Base-by-base conservation (phyloP, 1,140 invertebrate species). In the Tenebrio molitor region DNA sequence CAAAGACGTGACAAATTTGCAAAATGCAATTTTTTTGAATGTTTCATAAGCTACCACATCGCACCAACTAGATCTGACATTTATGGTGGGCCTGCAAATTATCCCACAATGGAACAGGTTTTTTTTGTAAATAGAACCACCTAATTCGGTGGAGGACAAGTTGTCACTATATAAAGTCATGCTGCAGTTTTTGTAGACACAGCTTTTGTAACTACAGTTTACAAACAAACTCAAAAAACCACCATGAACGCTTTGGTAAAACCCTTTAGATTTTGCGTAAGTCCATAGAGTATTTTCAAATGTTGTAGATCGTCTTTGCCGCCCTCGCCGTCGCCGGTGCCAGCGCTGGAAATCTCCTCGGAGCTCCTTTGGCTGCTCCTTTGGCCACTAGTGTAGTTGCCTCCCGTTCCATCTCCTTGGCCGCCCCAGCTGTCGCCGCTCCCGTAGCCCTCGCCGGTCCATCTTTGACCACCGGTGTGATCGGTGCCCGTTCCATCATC, bases 291-390 rank as follows among this genome's bases (percentile, higher is more conserved):
- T 58, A n/a, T 58, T 2, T 33, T 58, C 1, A 12, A 12, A n/a
- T n/a, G n/a, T n/a, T n/a, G n/a, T 4, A 58, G 50, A 29, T 58
- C 14, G 50, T 58, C 3, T 58, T 58, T 5, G 17, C 44, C 8
- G 5, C 23, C 17, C 36, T 66, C 5, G 64, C 36, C 36, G 10
- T 66, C 12, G 64, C 39, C 36, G 64, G 36, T 10, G 64, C 64
- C 19, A 66, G 44, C 15, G 64, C 64, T 23, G 64, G 64, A n/a
- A n/a, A n/a, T n/a, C 36, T 66, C 5, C 14, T 66, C 36, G 64
- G 36, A n/a, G 63, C 63, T 12, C 64, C 64, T 23, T 29, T 50
- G 7, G 44, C 44, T n/a, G 17, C 42, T 16, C 42, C 42, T 17
- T 44, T 44, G 15, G 42, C 42, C 8, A 44, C 44, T 21, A 50